Percentiles rank a stretch among this genome's conserved stretches.
Conservation (phyloP, 1,140 invertebrate species). For the Dinoponera quadriceps region DNA sequence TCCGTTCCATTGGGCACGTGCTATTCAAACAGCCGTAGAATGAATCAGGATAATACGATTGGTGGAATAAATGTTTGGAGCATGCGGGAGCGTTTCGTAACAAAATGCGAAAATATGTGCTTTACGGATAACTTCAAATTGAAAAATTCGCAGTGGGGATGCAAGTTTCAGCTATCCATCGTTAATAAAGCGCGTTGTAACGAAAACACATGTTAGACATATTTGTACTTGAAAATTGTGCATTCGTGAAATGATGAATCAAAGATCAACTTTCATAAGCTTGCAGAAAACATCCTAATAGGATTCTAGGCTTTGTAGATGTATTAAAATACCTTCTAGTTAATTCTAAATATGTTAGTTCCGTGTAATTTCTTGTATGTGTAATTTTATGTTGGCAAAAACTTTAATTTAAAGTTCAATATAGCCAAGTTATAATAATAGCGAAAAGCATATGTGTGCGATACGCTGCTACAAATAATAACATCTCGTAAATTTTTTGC, state of each 20-base stretch:
- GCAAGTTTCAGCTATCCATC: not conserved
- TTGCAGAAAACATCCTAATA: not conserved
- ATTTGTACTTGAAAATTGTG: not conserved
- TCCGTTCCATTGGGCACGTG: not conserved
- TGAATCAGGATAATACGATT: constrained; percentile 7
- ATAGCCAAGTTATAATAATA: no score
- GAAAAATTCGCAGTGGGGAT: not conserved
- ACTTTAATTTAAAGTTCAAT: no score
- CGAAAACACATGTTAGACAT: constrained; percentile 1
- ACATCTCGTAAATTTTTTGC: no score
- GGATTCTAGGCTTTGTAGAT: no score
- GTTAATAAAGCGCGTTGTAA: not conserved
- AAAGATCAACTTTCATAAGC: not conserved
- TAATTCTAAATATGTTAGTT: not conserved
- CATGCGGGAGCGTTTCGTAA: not conserved
- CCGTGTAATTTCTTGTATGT: no score
- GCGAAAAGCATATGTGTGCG: no score
- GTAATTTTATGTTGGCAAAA: no score
- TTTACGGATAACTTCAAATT: not conserved
- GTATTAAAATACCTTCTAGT: not conserved
- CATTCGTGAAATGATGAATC: not conserved
- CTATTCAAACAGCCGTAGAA: not conserved
- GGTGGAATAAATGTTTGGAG: constrained; percentile 6
- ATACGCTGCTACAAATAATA: no score
- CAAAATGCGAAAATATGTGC: not conserved